These are phyloP conservation scores for Gallinago media DNA, from an alignment of 2,113 vertebrate species.

Conservation along the genomic window DNA sequence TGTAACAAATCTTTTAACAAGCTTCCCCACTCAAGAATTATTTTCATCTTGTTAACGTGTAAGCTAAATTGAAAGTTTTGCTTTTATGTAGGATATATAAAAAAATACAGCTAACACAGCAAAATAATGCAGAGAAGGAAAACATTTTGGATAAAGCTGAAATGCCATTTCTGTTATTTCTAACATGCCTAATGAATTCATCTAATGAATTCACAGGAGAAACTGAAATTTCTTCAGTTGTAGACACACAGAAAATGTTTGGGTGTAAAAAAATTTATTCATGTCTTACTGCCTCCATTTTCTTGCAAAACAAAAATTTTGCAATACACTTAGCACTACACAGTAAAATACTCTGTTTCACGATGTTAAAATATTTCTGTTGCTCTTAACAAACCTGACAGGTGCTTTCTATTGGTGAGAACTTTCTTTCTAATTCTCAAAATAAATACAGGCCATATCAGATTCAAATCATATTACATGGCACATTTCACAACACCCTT, in stretches of 20 bases:
- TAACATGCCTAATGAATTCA: conserved; percentile 39
- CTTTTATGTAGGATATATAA: conserved; percentile 11
- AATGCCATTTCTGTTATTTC: conserved; percentile 46
- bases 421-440: not conserved
- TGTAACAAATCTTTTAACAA: conserved; percentile 41
- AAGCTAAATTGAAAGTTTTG: conserved; percentile 44
- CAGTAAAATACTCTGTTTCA: not conserved
- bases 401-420: not conserved
- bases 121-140: conserved; percentile 53
- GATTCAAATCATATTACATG: not conserved
- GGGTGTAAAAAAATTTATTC: not conserved
- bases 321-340: not conserved
- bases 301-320: not conserved
- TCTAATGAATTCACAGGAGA: not conserved
- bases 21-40: conserved; percentile 42
- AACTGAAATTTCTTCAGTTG: not conserved
- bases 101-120: conserved; percentile 18
- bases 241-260: not conserved
- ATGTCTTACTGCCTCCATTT: not conserved
- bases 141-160: conserved; percentile 52
- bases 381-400: not conserved
- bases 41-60: conserved; percentile 40
- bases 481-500: not conserved
- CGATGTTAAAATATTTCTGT: not conserved
- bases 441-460: not conserved